A percentile compares a stretch with the other conserved stretches of the same genome.
phyloP scores from a whole-genome alignment of 2,797 vertebrate genomes.

The Clangula hyemalis region DNA sequence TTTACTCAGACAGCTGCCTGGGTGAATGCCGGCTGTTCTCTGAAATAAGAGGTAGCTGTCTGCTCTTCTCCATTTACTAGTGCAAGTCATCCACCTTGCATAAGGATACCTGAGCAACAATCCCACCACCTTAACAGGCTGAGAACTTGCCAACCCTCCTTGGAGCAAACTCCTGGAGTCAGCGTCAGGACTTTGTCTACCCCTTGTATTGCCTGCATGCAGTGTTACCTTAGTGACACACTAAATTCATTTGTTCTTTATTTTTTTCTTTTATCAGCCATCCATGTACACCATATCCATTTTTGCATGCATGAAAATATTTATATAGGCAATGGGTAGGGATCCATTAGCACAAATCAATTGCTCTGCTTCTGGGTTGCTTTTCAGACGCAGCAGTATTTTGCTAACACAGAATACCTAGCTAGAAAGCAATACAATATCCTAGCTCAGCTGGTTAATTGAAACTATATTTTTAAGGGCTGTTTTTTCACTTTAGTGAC shows the following conservation, averaged over 20 bases:
- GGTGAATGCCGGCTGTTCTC: background rate
- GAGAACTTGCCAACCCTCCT: background rate
- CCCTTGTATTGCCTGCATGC: background rate
- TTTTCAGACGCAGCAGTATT: conserved; percentile 3
- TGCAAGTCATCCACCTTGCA: background rate
- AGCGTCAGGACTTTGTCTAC: background rate
- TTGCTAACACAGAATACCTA: background rate
- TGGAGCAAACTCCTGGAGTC: background rate
- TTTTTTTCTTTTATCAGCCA: background rate
- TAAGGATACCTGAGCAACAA: background rate
- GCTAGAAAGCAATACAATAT: background rate
- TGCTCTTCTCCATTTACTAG: background rate
- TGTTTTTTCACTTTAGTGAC: background rate
- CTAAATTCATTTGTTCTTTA: background rate
- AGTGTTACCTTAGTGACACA: background rate
- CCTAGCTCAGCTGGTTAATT: background rate
- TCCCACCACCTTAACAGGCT: background rate
- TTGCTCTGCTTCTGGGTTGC: background rate
- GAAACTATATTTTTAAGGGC: background rate
- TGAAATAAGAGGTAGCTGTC: background rate
- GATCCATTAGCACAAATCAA: background rate
- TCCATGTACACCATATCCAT: background rate
- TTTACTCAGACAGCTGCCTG: background rate
- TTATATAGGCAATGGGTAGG: background rate
- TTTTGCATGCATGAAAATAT: background rate